A percentile compares a stretch with the other conserved stretches of the same genome.
phyloP scores from a whole-genome alignment of 2,113 vertebrate species.

The Narcine bancroftii region DNA sequence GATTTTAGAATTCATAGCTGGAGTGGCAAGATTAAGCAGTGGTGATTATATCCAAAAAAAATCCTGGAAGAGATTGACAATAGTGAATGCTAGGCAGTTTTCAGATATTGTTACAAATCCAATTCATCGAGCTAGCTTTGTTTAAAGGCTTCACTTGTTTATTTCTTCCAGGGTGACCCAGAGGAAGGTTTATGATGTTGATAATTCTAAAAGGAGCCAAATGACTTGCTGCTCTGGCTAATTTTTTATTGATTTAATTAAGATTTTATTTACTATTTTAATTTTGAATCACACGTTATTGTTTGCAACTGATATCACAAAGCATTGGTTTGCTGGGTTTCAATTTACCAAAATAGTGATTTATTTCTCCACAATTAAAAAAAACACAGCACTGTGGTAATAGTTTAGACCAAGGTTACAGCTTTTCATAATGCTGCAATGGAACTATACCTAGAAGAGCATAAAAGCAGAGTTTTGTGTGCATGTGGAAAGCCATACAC shows the following conservation, averaged over 20 bases:
- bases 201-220: background rate
- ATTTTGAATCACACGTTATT: background rate
- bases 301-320: background rate
- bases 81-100: too few species aligned
- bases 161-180: background rate
- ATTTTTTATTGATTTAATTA: background rate
- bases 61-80: too few species aligned
- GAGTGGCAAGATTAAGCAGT: background rate
- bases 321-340: background rate
- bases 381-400: background rate
- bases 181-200: background rate
- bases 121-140: conserved; percentile 1
- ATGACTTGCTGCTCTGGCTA: background rate
- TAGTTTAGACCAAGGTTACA: background rate
- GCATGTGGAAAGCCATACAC: background rate
- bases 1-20: too few species aligned
- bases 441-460: background rate
- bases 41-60: background rate
- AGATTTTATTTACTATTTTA: background rate
- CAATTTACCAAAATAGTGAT: background rate
- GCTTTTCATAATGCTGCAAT: background rate
- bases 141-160: background rate
- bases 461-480: background rate
- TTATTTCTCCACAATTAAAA: background rate
- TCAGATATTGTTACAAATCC: background rate